A percentile compares a stretch with the other conserved stretches of the same genome.
phyloP scores from a whole-genome alignment of 2,113 vertebrate species.

The Sander vitreus region DNA sequence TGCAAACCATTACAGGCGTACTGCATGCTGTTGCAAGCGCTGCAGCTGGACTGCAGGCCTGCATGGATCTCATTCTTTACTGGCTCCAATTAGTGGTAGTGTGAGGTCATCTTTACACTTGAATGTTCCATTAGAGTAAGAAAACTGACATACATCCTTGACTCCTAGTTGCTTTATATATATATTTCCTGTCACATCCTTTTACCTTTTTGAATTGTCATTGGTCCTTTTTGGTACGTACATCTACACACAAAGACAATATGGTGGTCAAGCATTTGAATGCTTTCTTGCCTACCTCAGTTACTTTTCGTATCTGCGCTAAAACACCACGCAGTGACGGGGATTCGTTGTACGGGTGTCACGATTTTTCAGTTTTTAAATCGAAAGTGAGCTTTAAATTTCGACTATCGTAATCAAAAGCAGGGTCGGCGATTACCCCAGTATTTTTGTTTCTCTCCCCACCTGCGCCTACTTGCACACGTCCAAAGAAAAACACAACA shows the following conservation, averaged over 20 bases:
- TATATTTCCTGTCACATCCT: constrained; percentile 21
- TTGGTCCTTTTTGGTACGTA: constrained; percentile 43
- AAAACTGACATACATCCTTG: constrained; percentile 44
- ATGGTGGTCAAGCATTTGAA: constrained; percentile 64
- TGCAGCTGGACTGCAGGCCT: constrained; percentile 68
- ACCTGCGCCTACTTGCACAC: too few species aligned
- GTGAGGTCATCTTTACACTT: constrained; percentile 44
- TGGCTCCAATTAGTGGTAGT: constrained; percentile 44
- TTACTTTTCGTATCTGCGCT: constrained; percentile 40
- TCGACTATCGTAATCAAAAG: too few species aligned
- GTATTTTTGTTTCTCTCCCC: too few species aligned
- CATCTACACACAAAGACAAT: constrained; percentile 39
- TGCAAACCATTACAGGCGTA: constrained; percentile 51
- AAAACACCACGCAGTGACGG: constrained; percentile 27
- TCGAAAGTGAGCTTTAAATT: too few species aligned
- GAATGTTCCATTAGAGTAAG: constrained; percentile 36
- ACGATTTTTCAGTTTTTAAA: too few species aligned
- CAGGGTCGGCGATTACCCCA: too few species aligned
- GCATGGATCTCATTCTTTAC: constrained; percentile 59
- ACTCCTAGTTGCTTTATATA: neutral
- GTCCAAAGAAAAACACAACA: too few species aligned
- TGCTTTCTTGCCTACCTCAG: constrained; percentile 82
- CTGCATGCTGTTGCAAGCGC: constrained; percentile 68
- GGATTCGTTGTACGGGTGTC: neutral
- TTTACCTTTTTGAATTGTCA: constrained; percentile 24